Base-by-base conservation (phyloP, 2,797 vertebrate species). In the Hippoglossus hippoglossus region DNA sequence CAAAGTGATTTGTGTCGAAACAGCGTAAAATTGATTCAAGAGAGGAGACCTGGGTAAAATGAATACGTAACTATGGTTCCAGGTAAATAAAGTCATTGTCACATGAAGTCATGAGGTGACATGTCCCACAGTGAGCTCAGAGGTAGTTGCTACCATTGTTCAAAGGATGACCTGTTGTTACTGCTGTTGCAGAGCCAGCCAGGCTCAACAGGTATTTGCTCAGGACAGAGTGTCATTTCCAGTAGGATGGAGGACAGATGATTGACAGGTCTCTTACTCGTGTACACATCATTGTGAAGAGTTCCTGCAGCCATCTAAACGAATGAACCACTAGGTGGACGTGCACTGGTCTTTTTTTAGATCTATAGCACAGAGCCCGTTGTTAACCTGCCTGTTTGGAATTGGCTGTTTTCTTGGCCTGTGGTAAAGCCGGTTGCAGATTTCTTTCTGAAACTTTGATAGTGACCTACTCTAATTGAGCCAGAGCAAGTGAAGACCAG, bases 71-170 rank as follows among this genome's bases (percentile, higher is more conserved):
- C 39, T 41, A 56, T 47, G 63, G 59, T 75, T 77, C 61, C 75
- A 82, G 70, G 73, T 80, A 86, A 89, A 87, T 78, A 76, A 81
- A 75, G 63, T 70, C 54, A 79, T 82, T 79, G 67, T 69, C 62
- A 77, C 82, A 81, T 73, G 54, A 74, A 81, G 54, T 67, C 72
- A 76, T 50, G 63, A 55, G 67, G 53, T 78, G 78, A 87, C 76
- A 84, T 87, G 88, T 87, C 51, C 56, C 69, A 70, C 52, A 54
- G 41, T 8, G 55, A 76, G 67, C 60, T 67, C 52, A n/a, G 51
- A 62, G 46, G 57, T 47, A 50, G 50, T 16, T 39, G 67, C 65
- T 41, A 63, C 21, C 36, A 57, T 16, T 46, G n/a, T n/a, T 19
- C 13, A 75, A 51, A 80, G 44, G 67, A 63, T 4, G 49, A 53